These are phyloP conservation scores for Sorex maritimensis DNA, from an alignment of 2,797 vertebrate species.

Conservation along the genomic window DNA sequence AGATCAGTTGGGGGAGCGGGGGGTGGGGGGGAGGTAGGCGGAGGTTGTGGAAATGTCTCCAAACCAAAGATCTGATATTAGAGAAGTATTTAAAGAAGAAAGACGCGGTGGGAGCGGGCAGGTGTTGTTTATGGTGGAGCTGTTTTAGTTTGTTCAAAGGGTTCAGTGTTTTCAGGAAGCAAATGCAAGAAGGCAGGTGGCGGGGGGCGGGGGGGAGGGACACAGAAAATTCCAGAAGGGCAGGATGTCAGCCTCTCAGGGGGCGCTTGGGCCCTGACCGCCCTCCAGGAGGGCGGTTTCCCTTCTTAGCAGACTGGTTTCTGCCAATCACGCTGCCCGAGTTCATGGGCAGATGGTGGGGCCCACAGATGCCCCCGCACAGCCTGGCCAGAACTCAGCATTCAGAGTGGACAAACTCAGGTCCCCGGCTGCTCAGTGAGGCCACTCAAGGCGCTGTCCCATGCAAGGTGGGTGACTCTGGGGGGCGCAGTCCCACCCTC, in stretches of 20 bases:
- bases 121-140: not conserved
- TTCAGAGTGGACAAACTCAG: not conserved
- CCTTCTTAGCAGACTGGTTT: not conserved
- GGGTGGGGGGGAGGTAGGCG: not conserved
- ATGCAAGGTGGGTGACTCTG: not conserved
- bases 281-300: not conserved
- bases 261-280: not conserved
- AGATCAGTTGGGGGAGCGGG: conserved; percentile 39
- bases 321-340: not conserved
- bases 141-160: conserved; percentile 34
- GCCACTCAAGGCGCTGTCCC: no score
- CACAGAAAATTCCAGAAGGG: conserved; percentile 59
- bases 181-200: not conserved
- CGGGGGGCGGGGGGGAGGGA: not conserved
- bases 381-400: not conserved
- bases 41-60: conserved; percentile 57
- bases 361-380: no score
- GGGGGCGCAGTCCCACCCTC: not conserved
- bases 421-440: not conserved
- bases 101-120: not conserved
- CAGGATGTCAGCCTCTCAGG: not conserved
- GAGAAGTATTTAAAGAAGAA: conserved; percentile 64
- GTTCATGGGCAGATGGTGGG: no score
- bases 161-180: conserved; percentile 14
- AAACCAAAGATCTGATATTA: conserved; percentile 67